These are phyloP conservation scores for Enteromius trimaculatus DNA, from an alignment of 2,797 vertebrate genomes.

Conservation along the genomic window DNA sequence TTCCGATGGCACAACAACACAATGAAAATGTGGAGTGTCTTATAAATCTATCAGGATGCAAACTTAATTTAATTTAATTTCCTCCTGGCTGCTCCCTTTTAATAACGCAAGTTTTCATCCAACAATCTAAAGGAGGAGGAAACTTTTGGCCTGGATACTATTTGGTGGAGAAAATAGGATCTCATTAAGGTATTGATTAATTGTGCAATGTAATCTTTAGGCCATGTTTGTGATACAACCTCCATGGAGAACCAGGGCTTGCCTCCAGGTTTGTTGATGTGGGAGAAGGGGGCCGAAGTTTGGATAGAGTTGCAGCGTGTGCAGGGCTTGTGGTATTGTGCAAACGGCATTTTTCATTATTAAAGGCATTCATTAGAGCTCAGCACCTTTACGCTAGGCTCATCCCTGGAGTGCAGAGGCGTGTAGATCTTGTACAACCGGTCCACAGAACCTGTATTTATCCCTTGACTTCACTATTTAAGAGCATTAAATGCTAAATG, in stretches of 20 bases:
- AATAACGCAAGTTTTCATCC: conserved; percentile 71
- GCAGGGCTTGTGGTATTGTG: conserved; percentile 49
- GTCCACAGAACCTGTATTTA: conserved; percentile 30
- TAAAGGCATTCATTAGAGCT: conserved; percentile 62
- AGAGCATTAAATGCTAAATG: conserved; percentile 40
- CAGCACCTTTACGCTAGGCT: conserved; percentile 55
- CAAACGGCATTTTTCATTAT: conserved; percentile 58
- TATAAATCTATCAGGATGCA: conserved; percentile 82
- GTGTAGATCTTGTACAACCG: conserved; percentile 1
- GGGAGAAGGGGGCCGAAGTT: conserved; percentile 48
- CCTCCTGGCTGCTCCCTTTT: conserved; percentile 76
- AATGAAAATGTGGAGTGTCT: conserved; percentile 78
- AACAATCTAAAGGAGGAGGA: conserved; percentile 61
- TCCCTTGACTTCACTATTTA: conserved; percentile 40
- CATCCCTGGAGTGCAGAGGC: conserved; percentile 41
- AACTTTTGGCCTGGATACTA: conserved; percentile 72
- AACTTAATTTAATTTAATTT: conserved; percentile 84
- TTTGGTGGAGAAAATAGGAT: conserved; percentile 79
- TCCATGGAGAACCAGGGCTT: conserved; percentile 67
- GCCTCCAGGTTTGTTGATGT: conserved; percentile 65
- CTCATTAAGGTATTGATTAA: conserved; percentile 85
- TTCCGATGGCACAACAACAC: conserved; percentile 73
- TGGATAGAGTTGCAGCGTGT: conserved; percentile 62
- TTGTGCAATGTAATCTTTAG: conserved; percentile 77
- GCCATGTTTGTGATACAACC: conserved; percentile 68